Percentiles rank a stretch among this genome's conserved stretches.
phyloP scores from a whole-genome alignment of 2,888 invertebrate genomes.

The Heliconius ismenius region DNA sequence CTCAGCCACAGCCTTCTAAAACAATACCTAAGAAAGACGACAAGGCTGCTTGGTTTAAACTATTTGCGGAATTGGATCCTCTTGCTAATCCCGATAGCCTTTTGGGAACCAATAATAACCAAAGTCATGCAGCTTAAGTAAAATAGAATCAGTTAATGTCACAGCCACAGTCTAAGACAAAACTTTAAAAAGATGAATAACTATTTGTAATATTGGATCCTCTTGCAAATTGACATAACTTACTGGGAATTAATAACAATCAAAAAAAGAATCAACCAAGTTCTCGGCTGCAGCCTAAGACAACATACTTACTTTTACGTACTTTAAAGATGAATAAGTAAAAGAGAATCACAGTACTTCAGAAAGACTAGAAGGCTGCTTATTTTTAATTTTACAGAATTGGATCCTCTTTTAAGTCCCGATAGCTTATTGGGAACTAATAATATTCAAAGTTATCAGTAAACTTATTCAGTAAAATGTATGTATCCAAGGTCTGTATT shows the following conservation, averaged over 20 bases:
- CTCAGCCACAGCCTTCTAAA: conserved; percentile 30
- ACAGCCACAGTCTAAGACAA: no score
- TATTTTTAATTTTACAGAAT: conserved; percentile 96
- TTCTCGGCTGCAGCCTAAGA: no score
- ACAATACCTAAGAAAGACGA: conserved; percentile 78
- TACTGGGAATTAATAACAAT: no score
- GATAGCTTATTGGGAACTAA: conserved; percentile 80
- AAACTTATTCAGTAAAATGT: no score
- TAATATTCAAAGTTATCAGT: conserved; percentile 76
- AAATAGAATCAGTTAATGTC: no score
- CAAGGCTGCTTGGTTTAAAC: conserved; percentile 89
- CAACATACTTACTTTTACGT: no score
- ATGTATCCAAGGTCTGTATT: neutral
- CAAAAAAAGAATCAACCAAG: no score
- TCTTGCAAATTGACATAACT: no score
- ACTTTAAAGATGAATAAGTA: no score
- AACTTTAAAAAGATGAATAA: no score
- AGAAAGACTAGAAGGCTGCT: conserved; percentile 80
- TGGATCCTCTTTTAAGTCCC: conserved; percentile 95
- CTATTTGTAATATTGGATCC: no score
- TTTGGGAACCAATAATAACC: conserved; percentile 69
- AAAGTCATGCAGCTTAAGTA: conserved; percentile 78
- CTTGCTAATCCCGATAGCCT: conserved; percentile 90
- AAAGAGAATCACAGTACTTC: conserved; percentile 53
- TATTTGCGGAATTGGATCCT: conserved; percentile 96